A percentile compares a stretch with the other conserved stretches of the same genome.
Evolutionary conservation across 1,140 invertebrate species (phyloP).

Genomic region (Ruditapes philippinarum): DNA sequence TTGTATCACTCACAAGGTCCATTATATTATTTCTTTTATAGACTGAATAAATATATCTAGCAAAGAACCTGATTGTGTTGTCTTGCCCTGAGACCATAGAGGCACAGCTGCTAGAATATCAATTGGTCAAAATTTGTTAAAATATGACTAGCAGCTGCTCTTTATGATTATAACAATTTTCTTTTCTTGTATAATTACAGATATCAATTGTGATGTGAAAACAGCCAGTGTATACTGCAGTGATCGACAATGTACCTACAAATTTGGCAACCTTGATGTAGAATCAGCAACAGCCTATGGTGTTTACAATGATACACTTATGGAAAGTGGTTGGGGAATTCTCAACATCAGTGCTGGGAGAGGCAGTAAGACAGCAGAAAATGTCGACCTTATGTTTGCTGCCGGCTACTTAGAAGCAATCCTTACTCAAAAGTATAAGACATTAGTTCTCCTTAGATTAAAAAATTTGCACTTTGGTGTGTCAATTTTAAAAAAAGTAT

Average conservation of each 20-base stretch:
- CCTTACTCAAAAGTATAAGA: constrained; percentile 80
- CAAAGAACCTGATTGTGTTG: no score
- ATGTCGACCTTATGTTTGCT: constrained; percentile 81
- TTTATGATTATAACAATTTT: no score
- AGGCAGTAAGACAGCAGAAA: constrained; percentile 47
- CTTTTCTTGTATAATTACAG: constrained; percentile 45
- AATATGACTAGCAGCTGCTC: no score
- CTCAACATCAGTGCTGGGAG: constrained; percentile 78
- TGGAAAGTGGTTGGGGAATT: constrained; percentile 81
- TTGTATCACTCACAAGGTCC: no score
- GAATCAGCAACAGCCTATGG: constrained; percentile 74
- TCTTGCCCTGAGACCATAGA: no score
- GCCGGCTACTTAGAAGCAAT: constrained; percentile 81
- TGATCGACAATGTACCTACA: constrained; percentile 70
- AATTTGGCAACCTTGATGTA: constrained; percentile 67
- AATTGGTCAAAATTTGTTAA: no score
- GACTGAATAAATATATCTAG: no score
- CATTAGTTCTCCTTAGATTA: no score
- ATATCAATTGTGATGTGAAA: constrained; percentile 8
- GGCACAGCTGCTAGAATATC: no score
- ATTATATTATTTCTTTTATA: no score
- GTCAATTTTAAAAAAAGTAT: no score
- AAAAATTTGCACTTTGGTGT: no score
- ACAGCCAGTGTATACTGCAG: constrained; percentile 78
- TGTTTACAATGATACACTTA: constrained; percentile 78